These are phyloP conservation scores for Tenthredo distinguenda DNA, from an alignment of 2,888 invertebrate genomes.

Conservation along the genomic window DNA sequence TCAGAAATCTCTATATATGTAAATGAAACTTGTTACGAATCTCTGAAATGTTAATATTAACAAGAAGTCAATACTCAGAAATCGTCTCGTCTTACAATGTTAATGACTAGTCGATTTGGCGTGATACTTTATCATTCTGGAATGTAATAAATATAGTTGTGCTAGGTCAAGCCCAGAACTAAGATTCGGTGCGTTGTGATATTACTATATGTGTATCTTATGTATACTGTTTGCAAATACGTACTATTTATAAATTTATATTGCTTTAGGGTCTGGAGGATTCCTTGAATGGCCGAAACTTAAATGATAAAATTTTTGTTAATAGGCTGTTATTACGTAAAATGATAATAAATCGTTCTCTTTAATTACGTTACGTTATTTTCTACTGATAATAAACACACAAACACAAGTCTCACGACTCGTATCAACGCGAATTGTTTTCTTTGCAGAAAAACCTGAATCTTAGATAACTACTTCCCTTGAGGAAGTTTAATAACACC, in stretches of 20 bases:
- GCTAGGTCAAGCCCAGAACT: conserved; percentile 8
- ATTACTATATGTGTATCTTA: neutral
- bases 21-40: neutral
- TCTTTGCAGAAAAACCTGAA: conserved; percentile 11
- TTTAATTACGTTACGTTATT: neutral
- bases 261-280: neutral
- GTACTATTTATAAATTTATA: neutral
- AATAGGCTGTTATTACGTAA: neutral
- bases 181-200: conserved; percentile 11
- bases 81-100: neutral
- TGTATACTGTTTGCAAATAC: conserved; percentile 2
- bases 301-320: neutral
- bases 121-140: conserved; percentile 4
- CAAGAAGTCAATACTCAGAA: neutral
- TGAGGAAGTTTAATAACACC: neutral
- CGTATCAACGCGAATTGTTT: conserved; percentile 3
- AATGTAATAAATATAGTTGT: neutral
- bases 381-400: neutral
- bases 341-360: neutral
- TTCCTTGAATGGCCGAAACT: neutral
- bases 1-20: neutral
- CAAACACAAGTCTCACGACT: neutral
- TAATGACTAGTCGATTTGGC: neutral
- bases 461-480: conserved; percentile 33
- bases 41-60: neutral